Evolutionary conservation across 2,797 vertebrate species (phyloP).

Genomic region (Parambassis ranga): DNA sequence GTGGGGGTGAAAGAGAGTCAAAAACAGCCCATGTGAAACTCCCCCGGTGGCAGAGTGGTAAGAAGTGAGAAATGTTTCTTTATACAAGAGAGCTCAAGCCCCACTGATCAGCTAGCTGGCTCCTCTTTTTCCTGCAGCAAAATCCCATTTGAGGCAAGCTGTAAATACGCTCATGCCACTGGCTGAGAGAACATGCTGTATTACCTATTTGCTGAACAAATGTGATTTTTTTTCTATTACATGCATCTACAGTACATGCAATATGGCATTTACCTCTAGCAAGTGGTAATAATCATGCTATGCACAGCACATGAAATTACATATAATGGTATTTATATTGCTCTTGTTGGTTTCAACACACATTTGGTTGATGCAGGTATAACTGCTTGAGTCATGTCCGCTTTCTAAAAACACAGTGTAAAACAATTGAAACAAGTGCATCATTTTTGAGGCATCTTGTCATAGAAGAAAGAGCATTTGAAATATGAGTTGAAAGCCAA

Average conservation of each 20-base stretch:
- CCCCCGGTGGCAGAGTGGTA: slow-evolving; percentile 32
- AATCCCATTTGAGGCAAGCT: slow-evolving; percentile 47
- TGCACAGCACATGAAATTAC: background rate
- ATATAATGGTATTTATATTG: background rate
- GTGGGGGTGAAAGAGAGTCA: slow-evolving; percentile 61
- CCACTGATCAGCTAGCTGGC: slow-evolving; percentile 15
- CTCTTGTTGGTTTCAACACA: background rate
- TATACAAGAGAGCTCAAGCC: slow-evolving; percentile 13
- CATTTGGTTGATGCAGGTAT: background rate
- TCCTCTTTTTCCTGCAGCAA: background rate
- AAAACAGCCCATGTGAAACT: slow-evolving; percentile 68
- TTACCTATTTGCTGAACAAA: slow-evolving; percentile 59
- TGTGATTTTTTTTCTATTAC: slow-evolving; percentile 18
- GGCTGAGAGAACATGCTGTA: slow-evolving; percentile 18
- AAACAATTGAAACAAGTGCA: background rate
- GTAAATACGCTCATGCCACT: slow-evolving; percentile 51
- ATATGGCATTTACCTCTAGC: slow-evolving; percentile 37
- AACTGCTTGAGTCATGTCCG: background rate
- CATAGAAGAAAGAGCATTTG: slow-evolving; percentile 47
- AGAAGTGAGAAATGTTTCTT: slow-evolving; percentile 39
- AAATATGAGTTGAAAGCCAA: slow-evolving; percentile 14
- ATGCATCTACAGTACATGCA: slow-evolving; percentile 4
- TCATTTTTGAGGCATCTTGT: slow-evolving; percentile 47
- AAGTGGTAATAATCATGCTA: too few species aligned
- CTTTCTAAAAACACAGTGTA: background rate